A percentile compares a stretch with the other conserved stretches of the same genome.
Conservation (phyloP, 2,113 vertebrate species). For the Tonatia bakeri region DNA sequence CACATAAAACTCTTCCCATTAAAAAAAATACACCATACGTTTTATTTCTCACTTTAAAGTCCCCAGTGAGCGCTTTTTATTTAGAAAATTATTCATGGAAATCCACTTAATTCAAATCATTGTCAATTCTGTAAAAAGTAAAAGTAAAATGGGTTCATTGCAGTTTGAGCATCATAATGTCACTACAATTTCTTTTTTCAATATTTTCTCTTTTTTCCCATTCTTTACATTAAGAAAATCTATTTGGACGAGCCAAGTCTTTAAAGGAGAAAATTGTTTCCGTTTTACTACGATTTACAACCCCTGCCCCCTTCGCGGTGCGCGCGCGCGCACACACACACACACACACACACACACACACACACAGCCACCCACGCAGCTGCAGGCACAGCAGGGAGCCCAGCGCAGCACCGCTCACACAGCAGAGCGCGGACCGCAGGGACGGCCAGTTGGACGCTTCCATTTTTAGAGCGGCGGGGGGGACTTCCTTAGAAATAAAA, state of each 20-base stretch:
- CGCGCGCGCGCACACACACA: too few species aligned
- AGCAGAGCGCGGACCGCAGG: fast-evolving
- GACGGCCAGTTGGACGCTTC: slow-evolving; percentile 17
- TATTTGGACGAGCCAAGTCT: not conserved
- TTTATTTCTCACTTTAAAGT: not conserved
- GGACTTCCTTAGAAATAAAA: not conserved
- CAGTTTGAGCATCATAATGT: not conserved
- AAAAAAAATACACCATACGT: not conserved
- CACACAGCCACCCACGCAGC: too few species aligned
- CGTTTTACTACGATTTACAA: not conserved
- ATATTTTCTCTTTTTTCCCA: not conserved
- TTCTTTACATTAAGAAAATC: not conserved
- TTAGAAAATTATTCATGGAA: not conserved
- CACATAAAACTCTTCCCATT: not conserved
- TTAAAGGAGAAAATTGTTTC: not conserved
- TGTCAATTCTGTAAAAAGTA: not conserved
- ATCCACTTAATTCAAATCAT: not conserved
- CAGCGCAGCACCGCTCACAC: fast-evolving
- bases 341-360: too few species aligned
- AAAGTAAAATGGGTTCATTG: not conserved
- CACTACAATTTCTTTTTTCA: not conserved
- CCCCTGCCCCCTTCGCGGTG: too few species aligned
- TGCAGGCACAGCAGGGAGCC: not conserved
- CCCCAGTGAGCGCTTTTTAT: not conserved
- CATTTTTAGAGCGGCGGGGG: slow-evolving; percentile 22